Conservation (phyloP, 2,888 invertebrate genomes). For the Marronus borbonicus region DNA sequence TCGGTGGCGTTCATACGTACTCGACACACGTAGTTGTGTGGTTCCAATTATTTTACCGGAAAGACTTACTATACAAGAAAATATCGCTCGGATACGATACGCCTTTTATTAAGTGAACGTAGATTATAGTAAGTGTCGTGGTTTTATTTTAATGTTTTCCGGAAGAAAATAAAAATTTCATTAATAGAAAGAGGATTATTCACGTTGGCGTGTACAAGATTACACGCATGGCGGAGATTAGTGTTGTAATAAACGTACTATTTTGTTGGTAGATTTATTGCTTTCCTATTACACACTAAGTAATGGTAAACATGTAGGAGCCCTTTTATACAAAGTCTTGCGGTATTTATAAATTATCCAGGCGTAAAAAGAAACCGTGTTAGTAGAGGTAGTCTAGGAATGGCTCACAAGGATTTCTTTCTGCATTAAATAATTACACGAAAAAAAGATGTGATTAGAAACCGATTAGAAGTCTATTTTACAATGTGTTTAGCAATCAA, state of each 20-base stretch:
- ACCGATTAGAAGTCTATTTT: too few relatives aligned
- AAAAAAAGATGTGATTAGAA: too few relatives aligned
- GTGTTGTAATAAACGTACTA: constrained; percentile 17
- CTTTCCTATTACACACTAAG: neutral
- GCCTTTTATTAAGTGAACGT: constrained; percentile 23
- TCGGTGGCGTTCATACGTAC: neutral
- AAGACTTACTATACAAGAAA: constrained; percentile 25
- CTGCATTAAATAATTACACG: too few relatives aligned
- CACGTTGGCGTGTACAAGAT: constrained; percentile 20
- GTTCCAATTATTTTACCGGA: constrained; percentile 28
- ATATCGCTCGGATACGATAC: constrained; percentile 22
- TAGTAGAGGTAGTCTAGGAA: too few relatives aligned
- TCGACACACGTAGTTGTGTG: neutral
- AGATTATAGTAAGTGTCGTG: constrained; percentile 6
- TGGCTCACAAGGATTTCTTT: too few relatives aligned
- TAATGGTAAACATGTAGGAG: neutral
- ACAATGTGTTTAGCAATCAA: too few relatives aligned
- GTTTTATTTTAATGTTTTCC: constrained; percentile 33
- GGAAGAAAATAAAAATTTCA: constrained; percentile 33
- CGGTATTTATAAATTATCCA: too few relatives aligned
- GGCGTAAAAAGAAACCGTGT: too few relatives aligned
- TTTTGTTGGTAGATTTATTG: constrained; percentile 21
- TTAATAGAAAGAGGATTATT: constrained; percentile 19
- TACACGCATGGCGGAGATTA: constrained; percentile 13
- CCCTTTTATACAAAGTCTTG: too few relatives aligned